Evolutionary conservation across 2,888 invertebrate genomes (phyloP).

Genomic region (Monopis laevigella): DNA sequence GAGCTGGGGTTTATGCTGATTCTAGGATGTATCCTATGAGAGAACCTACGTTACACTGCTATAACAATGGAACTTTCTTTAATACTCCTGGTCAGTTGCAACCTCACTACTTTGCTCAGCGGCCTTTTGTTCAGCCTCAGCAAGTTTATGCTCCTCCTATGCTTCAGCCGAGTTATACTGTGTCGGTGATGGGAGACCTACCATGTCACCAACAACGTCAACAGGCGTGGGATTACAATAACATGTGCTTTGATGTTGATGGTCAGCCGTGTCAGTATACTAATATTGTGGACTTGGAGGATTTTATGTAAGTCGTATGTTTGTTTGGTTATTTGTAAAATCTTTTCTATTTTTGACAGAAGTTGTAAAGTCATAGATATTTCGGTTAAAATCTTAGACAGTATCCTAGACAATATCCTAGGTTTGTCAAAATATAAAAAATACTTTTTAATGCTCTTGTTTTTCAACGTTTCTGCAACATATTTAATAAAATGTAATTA

Average conservation of each 20-base stretch:
- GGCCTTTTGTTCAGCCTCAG: conserved; percentile 23
- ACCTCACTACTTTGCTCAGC: conserved; percentile 7
- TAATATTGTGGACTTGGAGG: conserved; percentile 74
- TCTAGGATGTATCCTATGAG: conserved; percentile 19
- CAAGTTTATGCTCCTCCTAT: conserved; percentile 27
- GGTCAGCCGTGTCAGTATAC: conserved; percentile 74
- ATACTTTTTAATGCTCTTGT: no score
- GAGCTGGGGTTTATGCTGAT: conserved; percentile 29
- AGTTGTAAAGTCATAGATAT: no score
- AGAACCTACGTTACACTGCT: conserved; percentile 35
- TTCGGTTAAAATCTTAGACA: no score
- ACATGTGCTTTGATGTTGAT: conserved; percentile 72
- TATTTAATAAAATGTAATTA: no score
- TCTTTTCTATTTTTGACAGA: neutral
- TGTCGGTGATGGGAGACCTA: conserved; percentile 32
- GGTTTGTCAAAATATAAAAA: no score
- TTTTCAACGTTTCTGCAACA: no score
- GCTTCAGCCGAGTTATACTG: conserved; percentile 24
- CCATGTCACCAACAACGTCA: conserved; percentile 58
- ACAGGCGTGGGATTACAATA: conserved; percentile 70
- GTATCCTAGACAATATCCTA: no score
- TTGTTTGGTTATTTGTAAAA: neutral
- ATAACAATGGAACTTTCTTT: conserved; percentile 27
- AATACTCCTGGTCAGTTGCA: conserved; percentile 2
- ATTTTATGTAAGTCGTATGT: conserved; percentile 75